A percentile compares a stretch with the other conserved stretches of the same genome.
Conservation (phyloP, 1,140 invertebrate genomes). For the Schlechtendalia chinensis region DNA sequence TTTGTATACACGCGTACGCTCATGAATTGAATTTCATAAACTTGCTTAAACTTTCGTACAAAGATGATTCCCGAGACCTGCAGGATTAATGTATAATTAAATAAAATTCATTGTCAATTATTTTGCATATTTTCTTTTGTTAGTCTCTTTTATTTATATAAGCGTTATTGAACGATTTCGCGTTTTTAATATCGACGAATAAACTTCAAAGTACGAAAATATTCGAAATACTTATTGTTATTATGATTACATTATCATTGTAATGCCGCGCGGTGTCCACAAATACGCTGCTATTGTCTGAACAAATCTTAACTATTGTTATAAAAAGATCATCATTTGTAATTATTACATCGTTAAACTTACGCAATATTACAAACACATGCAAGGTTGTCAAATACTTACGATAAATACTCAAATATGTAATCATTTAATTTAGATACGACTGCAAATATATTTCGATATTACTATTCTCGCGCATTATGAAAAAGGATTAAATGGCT, state of each 20-base stretch:
- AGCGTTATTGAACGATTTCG: background rate
- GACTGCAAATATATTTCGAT: too few species aligned
- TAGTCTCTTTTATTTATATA: background rate
- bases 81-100: slow-evolving; percentile 22
- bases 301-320: background rate
- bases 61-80: background rate
- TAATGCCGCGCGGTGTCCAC: too few species aligned
- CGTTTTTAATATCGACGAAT: slow-evolving; percentile 7
- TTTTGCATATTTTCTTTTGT: background rate
- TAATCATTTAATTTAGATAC: too few species aligned
- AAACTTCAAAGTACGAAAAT: slow-evolving; percentile 1
- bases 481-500: too few species aligned
- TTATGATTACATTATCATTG: background rate
- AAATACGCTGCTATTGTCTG: background rate
- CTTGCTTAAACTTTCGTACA: slow-evolving; percentile 11
- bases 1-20: background rate
- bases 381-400: background rate
- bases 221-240: background rate
- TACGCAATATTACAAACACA: background rate
- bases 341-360: background rate
- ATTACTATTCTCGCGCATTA: too few species aligned
- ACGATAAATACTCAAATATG: background rate
- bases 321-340: background rate
- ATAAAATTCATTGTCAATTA: slow-evolving; percentile 7
- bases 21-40: slow-evolving; percentile 16